These are phyloP conservation scores for Drosophila athabasca DNA, from an alignment of 1,140 invertebrate genomes.

Conservation along the genomic window DNA sequence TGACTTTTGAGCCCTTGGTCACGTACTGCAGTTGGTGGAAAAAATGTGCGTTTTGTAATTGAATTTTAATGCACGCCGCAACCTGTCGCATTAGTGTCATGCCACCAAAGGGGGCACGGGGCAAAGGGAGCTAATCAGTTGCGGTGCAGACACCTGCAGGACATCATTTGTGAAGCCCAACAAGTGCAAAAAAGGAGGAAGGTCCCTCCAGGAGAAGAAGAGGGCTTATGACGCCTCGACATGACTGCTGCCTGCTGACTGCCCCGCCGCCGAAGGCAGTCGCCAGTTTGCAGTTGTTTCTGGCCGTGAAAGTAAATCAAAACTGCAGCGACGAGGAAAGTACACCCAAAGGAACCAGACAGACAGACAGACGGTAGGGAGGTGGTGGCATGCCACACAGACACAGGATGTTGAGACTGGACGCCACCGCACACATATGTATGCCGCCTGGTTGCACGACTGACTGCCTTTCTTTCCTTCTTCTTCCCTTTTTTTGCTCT, in stretches of 20 bases:
- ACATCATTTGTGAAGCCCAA: constrained; percentile 69
- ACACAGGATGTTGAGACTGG: constrained; percentile 20
- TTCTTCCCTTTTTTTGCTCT: constrained; percentile 11
- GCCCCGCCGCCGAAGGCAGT: background rate
- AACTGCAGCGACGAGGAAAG: constrained; percentile 56
- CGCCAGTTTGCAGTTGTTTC: constrained; percentile 39
- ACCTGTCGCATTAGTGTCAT: constrained; percentile 73
- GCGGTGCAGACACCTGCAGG: constrained; percentile 74
- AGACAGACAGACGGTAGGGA: constrained; percentile 42
- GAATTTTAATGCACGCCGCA: constrained; percentile 72
- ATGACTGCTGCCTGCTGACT: too few relatives aligned
- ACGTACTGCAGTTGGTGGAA: constrained; percentile 58
- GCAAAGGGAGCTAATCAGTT: constrained; percentile 65
- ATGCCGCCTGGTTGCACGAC: constrained; percentile 18
- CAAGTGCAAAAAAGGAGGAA: constrained; percentile 40
- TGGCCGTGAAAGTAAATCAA: constrained; percentile 80
- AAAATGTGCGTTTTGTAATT: constrained; percentile 72
- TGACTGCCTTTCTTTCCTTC: constrained; percentile 3
- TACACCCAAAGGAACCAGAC: constrained; percentile 10
- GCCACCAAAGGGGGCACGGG: constrained; percentile 24
- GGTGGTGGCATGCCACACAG: constrained; percentile 9
- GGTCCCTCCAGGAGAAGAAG: background rate
- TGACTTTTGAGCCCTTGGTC: constrained; percentile 54
- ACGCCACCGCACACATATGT: constrained; percentile 45
- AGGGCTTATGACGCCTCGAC: constrained; percentile 31